phyloP scores from a whole-genome alignment of 2,113 vertebrate genomes.

The Hippoglossus stenolepis region DNA sequence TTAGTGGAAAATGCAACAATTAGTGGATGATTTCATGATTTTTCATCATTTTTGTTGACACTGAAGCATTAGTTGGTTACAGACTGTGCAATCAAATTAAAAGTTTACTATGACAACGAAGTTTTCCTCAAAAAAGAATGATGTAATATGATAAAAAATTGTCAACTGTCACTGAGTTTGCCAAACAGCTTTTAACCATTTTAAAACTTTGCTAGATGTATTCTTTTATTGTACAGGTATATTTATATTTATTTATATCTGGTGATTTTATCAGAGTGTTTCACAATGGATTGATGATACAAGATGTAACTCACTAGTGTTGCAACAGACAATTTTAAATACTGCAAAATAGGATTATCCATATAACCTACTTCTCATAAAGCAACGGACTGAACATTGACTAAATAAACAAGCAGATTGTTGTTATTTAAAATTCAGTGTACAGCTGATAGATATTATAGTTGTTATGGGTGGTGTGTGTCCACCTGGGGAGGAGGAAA shows the following conservation, averaged over 20 bases:
- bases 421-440: background rate
- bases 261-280: too few relatives aligned
- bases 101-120: background rate
- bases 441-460: background rate
- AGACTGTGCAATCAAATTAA: background rate
- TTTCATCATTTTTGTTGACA: background rate
- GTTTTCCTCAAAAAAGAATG: background rate
- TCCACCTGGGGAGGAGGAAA: too few relatives aligned
- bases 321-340: background rate
- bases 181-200: too few relatives aligned
- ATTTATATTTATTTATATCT: too few relatives aligned
- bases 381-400: too few relatives aligned
- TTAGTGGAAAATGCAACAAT: background rate
- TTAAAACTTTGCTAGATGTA: too few relatives aligned
- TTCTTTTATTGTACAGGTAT: too few relatives aligned
- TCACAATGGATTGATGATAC: too few relatives aligned
- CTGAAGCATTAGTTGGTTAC: background rate
- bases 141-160: too few relatives aligned
- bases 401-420: background rate
- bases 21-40: background rate
- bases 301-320: background rate
- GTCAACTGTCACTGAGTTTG: too few relatives aligned
- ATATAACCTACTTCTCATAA: too few relatives aligned
- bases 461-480: constrained; percentile 1
- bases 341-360: background rate